Evolutionary conservation across 1,140 invertebrate species (phyloP).

Genomic region (Lerema accius): DNA sequence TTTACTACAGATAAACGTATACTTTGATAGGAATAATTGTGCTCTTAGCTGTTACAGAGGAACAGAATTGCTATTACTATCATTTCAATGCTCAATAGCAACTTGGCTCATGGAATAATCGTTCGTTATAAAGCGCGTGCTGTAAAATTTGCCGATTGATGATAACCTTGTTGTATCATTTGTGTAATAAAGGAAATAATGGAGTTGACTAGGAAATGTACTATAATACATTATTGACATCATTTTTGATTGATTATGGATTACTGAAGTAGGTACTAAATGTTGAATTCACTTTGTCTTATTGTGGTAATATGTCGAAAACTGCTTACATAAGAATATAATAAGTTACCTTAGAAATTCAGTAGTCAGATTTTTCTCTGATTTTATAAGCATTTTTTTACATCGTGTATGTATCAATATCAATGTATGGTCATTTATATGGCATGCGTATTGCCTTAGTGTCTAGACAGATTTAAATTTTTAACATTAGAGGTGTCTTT

Average conservation of each 20-base stretch:
- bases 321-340: no score
- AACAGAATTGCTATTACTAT: slow-evolving; percentile 12
- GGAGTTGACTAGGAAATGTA: not conserved
- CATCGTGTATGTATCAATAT: no score
- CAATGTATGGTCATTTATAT: no score
- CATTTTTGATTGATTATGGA: not conserved
- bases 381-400: no score
- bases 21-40: not conserved
- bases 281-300: no score
- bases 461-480: no score
- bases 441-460: no score
- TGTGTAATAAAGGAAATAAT: not conserved
- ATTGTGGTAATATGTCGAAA: no score
- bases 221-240: no score
- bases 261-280: not conserved
- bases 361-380: no score
- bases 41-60: not conserved
- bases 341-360: no score
- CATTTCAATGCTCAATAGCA: slow-evolving; percentile 7
- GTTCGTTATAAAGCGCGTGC: not conserved
- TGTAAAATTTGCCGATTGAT: not conserved
- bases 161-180: not conserved
- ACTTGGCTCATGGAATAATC: slow-evolving; percentile 2
- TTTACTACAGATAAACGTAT: slow-evolving; percentile 11
- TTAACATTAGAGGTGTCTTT: no score